These are phyloP conservation scores for Sialia sialis DNA, from an alignment of 2,113 vertebrate species.

Conservation along the genomic window DNA sequence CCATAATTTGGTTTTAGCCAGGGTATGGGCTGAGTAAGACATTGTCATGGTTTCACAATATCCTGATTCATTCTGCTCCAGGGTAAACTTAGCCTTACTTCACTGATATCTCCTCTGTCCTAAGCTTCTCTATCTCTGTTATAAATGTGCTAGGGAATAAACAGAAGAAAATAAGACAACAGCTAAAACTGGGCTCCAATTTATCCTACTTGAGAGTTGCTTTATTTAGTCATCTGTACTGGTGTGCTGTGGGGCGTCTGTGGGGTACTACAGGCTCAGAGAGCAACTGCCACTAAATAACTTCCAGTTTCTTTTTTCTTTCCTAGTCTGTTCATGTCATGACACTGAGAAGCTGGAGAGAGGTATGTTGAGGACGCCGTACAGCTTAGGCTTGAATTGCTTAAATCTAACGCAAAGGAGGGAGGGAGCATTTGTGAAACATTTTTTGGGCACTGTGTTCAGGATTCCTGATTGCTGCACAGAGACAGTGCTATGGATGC, in stretches of 20 bases:
- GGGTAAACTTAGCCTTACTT: background rate
- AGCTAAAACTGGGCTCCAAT: background rate
- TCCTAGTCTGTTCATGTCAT: conserved; percentile 92
- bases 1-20: background rate
- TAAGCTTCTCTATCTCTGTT: background rate
- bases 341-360: conserved; percentile 91
- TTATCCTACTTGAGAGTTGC: background rate
- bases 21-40: background rate
- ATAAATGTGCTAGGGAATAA: background rate
- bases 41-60: background rate
- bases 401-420: background rate
- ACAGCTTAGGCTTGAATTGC: background rate
- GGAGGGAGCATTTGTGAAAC: background rate
- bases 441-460: background rate
- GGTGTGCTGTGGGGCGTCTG: background rate
- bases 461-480: background rate
- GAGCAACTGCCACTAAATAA: background rate
- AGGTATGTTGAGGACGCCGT: conserved; percentile 75
- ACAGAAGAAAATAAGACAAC: background rate
- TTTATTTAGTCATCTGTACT: background rate
- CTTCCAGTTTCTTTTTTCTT: background rate
- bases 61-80: background rate
- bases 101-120: background rate
- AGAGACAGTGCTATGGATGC: background rate
- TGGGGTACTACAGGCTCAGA: background rate